Evolutionary conservation across 2,113 vertebrate genomes (phyloP).

Genomic region (Opisthocomus hoazin): DNA sequence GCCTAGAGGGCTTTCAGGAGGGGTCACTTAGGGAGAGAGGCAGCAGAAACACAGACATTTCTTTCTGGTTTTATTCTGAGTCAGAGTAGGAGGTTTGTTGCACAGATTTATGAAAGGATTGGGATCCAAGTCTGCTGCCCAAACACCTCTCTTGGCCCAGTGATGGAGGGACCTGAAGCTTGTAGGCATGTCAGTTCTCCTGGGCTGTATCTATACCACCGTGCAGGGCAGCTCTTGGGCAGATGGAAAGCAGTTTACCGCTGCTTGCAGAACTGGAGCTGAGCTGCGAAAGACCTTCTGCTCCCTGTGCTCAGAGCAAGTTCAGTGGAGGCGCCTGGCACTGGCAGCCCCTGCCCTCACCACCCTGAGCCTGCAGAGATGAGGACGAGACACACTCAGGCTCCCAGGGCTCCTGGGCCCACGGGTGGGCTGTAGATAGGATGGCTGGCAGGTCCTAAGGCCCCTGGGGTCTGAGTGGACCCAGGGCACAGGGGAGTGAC

Average conservation of each 20-base stretch:
- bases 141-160: not conserved
- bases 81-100: not conserved
- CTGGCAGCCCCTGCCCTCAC: rapidly evolving
- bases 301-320: not conserved
- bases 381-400: rapidly evolving
- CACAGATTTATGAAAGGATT: not conserved
- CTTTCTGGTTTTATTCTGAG: not conserved
- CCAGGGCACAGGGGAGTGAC: not conserved
- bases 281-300: not conserved
- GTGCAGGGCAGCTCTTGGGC: not conserved
- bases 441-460: not conserved
- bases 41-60: not conserved
- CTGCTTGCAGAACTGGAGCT: not conserved
- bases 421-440: not conserved
- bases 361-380: not conserved
- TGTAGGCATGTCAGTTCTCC: not conserved
- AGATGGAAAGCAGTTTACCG: not conserved
- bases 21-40: not conserved
- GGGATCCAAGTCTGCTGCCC: not conserved
- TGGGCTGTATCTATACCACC: not conserved
- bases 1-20: not conserved
- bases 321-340: not conserved
- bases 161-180: not conserved
- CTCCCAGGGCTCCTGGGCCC: not conserved
- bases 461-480: not conserved